Percentiles rank a stretch among this genome's conserved stretches.
These are phyloP conservation scores for Dendrocopos noguchii DNA, from an alignment of 2,113 vertebrate genomes.

Conservation along the genomic window DNA sequence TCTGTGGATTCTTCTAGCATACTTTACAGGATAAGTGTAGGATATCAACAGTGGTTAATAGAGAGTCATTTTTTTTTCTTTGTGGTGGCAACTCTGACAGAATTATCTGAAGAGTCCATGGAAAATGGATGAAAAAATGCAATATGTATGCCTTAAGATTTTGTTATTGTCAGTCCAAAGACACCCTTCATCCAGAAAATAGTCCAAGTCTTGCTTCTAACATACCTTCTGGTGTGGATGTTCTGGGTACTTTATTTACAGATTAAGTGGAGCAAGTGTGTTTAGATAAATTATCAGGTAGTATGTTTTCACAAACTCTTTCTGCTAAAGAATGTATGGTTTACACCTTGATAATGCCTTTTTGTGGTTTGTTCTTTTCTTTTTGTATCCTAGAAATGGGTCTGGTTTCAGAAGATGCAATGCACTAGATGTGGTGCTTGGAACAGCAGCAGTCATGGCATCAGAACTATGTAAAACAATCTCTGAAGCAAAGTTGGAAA, in stretches of 20 bases:
- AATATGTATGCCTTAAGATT: neutral
- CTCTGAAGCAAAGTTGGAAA: slow-evolving; percentile 92
- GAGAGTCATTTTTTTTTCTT: neutral
- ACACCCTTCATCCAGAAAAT: neutral
- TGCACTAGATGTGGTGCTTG: slow-evolving; percentile 53
- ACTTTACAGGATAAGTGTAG: neutral
- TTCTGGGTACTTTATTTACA: neutral
- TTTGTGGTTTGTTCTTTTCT: neutral
- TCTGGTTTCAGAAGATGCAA: slow-evolving; percentile 61
- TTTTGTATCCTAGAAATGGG: slow-evolving; percentile 70
- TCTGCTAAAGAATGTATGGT: neutral
- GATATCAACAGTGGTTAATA: neutral
- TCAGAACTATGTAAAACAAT: slow-evolving; percentile 92
- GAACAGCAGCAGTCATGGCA: slow-evolving; percentile 81
- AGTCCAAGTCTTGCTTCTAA: neutral
- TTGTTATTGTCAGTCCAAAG: neutral
- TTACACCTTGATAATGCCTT: neutral
- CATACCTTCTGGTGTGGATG: neutral
- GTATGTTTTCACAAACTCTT: neutral
- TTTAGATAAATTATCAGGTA: neutral
- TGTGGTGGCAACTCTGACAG: neutral
- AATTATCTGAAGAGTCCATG: neutral
- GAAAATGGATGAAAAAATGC: neutral
- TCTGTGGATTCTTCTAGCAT: neutral
- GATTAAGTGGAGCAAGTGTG: neutral